A percentile compares a stretch with the other conserved stretches of the same genome.
phyloP scores from a whole-genome alignment of 37 sponge, comb jelly and placozoan genomes.

The Aplysina aerophoba region DNA sequence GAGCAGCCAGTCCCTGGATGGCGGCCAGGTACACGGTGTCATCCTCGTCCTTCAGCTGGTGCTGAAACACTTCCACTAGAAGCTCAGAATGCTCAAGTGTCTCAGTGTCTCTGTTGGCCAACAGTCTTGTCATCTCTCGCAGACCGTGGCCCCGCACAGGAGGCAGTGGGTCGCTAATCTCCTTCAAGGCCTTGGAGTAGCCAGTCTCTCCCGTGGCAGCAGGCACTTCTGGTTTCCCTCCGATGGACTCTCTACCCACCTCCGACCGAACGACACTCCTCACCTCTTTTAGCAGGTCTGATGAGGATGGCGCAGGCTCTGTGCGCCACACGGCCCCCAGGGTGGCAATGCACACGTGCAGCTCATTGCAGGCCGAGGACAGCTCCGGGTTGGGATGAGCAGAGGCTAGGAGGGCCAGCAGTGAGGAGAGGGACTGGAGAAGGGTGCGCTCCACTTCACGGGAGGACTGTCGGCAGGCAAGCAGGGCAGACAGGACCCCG shows the following conservation, averaged over 20 bases:
- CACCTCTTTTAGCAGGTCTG: too few species aligned
- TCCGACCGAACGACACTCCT: too few species aligned
- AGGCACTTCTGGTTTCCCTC: too few species aligned
- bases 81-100: constrained; percentile 26
- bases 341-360: constrained; percentile 77
- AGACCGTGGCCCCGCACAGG: constrained; percentile 80
- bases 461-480: neutral
- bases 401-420: constrained; percentile 40
- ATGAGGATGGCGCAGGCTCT: too few species aligned
- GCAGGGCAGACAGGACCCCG: constrained; percentile 65
- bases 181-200: constrained; percentile 46
- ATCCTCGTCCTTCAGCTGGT: constrained; percentile 67
- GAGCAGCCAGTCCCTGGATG: constrained; percentile 79
- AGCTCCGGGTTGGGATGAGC: constrained; percentile 58
- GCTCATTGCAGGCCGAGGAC: constrained; percentile 51
- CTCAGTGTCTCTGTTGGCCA: constrained; percentile 56
- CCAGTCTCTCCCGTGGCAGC: neutral
- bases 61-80: constrained; percentile 54
- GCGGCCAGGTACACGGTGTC: constrained; percentile 90
- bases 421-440: constrained; percentile 34
- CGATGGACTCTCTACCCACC: too few species aligned
- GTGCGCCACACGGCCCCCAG: constrained; percentile 77
- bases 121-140: constrained; percentile 56
- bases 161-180: constrained; percentile 57
- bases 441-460: constrained; percentile 21